Conservation (phyloP, 92 coral and sea anemone species). For the Epizoanthus stellaris region DNA sequence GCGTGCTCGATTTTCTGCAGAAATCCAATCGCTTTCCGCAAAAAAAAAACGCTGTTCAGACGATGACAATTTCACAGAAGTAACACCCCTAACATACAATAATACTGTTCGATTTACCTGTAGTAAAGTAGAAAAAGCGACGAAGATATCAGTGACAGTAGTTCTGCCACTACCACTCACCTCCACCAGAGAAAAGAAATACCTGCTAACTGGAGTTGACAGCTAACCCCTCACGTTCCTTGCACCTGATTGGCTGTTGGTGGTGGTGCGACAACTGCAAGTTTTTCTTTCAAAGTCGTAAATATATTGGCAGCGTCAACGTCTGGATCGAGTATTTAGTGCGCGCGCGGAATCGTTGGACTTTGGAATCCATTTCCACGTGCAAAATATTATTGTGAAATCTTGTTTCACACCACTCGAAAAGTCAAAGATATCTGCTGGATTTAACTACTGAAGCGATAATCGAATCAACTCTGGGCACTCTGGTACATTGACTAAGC, state of each 20-base stretch:
- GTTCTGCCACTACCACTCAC: neutral
- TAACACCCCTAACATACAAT: neutral
- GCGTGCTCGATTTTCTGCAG: too few relatives aligned
- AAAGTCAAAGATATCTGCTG: neutral
- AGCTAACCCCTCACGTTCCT: neutral
- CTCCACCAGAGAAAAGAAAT: neutral
- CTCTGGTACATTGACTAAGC: neutral
- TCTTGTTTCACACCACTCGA: neutral
- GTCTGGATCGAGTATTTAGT: too few relatives aligned
- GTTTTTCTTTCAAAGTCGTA: neutral
- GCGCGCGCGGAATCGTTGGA: neutral
- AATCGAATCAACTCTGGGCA: too few relatives aligned
- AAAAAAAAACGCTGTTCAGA: too few relatives aligned
- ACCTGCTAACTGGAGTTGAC: neutral
- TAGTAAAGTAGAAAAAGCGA: neutral
- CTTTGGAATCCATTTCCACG: slow-evolving; percentile 1
- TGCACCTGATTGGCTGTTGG: slow-evolving; percentile 15
- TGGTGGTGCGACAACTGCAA: slow-evolving; percentile 15
- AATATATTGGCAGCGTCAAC: neutral
- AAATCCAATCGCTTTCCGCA: too few relatives aligned
- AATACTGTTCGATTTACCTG: neutral
- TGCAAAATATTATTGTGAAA: slow-evolving; percentile 5
- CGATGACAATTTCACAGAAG: too few relatives aligned
- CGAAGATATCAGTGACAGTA: neutral
- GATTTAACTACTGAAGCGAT: neutral